These are phyloP conservation scores for Labia minor DNA, from an alignment of 2,888 invertebrate genomes.

Conservation along the genomic window DNA sequence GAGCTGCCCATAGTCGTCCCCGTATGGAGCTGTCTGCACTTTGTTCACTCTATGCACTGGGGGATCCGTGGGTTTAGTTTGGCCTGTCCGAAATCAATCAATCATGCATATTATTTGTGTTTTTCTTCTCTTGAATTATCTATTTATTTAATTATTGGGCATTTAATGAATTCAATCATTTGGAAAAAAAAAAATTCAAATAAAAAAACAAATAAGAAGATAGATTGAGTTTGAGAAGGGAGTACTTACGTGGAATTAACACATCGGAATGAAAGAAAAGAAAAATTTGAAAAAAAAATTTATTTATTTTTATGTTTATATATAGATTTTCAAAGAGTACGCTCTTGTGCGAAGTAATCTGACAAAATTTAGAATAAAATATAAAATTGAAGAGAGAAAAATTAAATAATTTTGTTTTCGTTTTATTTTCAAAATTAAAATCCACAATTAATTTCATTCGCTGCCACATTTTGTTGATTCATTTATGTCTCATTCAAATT, in stretches of 20 bases:
- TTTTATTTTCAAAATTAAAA: not conserved
- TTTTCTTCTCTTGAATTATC: not conserved
- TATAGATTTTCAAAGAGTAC: not conserved
- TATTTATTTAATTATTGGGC: not conserved
- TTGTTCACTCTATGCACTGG: slow-evolving; percentile 4
- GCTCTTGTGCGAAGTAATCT: not conserved
- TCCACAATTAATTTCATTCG: slow-evolving; percentile 13
- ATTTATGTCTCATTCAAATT: not conserved
- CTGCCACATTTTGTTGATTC: not conserved
- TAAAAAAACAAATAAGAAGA: not conserved
- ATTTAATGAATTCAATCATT: not conserved
- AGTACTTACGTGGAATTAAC: not conserved
- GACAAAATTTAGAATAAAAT: not conserved
- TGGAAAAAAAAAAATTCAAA: no score
- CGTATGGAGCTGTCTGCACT: slow-evolving; percentile 13
- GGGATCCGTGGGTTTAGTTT: slow-evolving; percentile 5
- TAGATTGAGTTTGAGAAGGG: not conserved
- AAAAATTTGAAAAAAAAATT: not conserved
- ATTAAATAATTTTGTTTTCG: not conserved
- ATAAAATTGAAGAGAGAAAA: not conserved
- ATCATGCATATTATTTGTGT: not conserved
- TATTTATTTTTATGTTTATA: slow-evolving; percentile 3
- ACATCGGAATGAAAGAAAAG: slow-evolving; percentile 5
- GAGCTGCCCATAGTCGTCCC: slow-evolving; percentile 27
- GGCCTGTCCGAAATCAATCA: not conserved